phyloP scores from a whole-genome alignment of 1,140 invertebrate genomes.

The Mesaphorura yosii region DNA sequence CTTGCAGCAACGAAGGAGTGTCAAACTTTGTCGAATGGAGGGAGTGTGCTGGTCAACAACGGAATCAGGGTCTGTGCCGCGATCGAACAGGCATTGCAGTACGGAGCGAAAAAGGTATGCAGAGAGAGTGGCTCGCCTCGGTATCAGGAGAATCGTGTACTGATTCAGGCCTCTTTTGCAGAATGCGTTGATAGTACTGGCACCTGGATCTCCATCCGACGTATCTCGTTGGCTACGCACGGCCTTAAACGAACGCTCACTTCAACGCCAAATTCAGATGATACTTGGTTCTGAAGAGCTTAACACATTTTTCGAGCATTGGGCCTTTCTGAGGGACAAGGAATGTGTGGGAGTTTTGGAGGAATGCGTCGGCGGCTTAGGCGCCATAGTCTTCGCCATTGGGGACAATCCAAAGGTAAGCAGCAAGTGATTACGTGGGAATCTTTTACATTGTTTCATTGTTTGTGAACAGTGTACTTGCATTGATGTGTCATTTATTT shows the following conservation, averaged over 20 bases:
- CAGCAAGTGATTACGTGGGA: neutral
- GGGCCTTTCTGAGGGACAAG: slow-evolving; percentile 64
- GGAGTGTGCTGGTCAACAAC: no score
- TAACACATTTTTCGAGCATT: slow-evolving; percentile 66
- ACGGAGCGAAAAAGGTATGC: no score
- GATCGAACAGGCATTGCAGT: no score
- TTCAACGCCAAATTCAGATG: slow-evolving; percentile 70
- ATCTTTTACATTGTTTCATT: neutral
- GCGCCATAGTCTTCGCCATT: slow-evolving; percentile 77
- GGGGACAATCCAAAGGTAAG: slow-evolving; percentile 67
- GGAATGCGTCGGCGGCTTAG: slow-evolving; percentile 68
- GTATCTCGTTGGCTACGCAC: slow-evolving; percentile 77
- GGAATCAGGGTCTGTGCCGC: no score
- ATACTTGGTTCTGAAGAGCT: slow-evolving; percentile 52
- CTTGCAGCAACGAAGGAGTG: no score
- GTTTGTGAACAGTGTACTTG: neutral
- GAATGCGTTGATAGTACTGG: no score
- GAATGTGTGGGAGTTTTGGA: slow-evolving; percentile 62
- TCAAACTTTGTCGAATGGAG: no score
- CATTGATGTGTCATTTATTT: neutral
- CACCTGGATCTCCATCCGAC: no score
- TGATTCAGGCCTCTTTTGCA: no score
- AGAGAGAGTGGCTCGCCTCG: no score
- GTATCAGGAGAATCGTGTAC: no score
- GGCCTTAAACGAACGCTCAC: slow-evolving; percentile 72